Evolutionary conservation across 2,797 vertebrate species (phyloP), one percentile per base, ranked within the genome.

Genomic region (Peromyscus aztecus): DNA sequence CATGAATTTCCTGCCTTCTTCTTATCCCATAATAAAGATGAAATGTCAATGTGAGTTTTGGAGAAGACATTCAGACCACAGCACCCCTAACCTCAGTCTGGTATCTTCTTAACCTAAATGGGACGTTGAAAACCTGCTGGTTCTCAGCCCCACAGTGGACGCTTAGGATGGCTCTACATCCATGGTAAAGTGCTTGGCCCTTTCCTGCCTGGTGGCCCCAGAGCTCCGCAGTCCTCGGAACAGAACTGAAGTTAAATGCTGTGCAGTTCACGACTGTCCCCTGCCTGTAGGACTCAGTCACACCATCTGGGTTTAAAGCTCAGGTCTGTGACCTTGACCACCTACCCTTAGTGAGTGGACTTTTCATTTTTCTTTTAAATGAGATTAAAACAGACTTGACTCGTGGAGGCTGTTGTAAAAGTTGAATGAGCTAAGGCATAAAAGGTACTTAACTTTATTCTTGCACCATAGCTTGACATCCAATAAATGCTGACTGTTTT

Each of bases 251-350:
- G 14, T 27, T 29, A 76, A 1, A 23, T 63, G 19, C 21, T 27
- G 3, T 4, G 0, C 7, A 1, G 31, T 65, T 29, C 7, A 69
- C 55, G 57, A 0, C 67, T 61, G 59, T 90, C 69, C 77, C 34
- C 43, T 77, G 21, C 61, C 34, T 73, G 19, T 31, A 84, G 59
- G 69, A 29, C 40, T 59, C 46, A 94, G 40, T 29, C 81, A 11
- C 55, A 67, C 29, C 10, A 34, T 34, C 52, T 67, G 71, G 61
- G 31, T 81, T 89, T 61, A 93, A 97, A 90, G 93, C n/a, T 75
- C 23, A 57, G 52, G 21, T 65, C n/a, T 91, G 40, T 37, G 81
- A 86, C 57, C 49, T 52, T 55, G 29, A 88, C 6, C n/a, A 80
- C 83, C 81, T 46, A 89, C 43, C 10, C 11, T 55, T 34, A 83